Percentiles rank a stretch among this genome's conserved stretches.
phyloP scores from a whole-genome alignment of 1,140 invertebrate genomes.

The Coelopa frigida region DNA sequence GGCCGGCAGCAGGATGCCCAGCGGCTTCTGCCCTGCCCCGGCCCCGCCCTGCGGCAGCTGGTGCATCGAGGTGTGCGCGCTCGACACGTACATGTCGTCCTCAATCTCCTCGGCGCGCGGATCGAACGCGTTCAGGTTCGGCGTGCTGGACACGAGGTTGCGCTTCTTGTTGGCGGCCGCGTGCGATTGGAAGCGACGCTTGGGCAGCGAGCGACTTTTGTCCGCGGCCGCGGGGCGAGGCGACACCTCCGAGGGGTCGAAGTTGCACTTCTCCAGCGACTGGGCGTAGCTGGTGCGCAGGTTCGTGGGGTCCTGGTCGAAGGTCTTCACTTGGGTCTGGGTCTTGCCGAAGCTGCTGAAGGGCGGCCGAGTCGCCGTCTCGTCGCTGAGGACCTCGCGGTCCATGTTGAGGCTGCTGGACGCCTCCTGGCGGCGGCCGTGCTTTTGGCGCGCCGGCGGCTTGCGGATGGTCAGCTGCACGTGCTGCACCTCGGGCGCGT shows the following conservation, averaged over 20 bases:
- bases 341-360: conserved; percentile 17
- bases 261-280: conserved; percentile 37
- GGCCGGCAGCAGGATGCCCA: conserved; percentile 48
- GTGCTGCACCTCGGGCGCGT: conserved; percentile 23
- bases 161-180: conserved; percentile 43
- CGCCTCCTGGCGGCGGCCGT: not conserved
- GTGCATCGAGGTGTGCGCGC: conserved; percentile 48
- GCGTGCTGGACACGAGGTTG: conserved; percentile 54
- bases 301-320: conserved; percentile 42
- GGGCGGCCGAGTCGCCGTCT: conserved; percentile 20
- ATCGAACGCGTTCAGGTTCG: conserved; percentile 52
- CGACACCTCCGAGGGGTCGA: conserved; percentile 18
- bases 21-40: conserved; percentile 39
- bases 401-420: conserved; percentile 9
- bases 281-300: conserved; percentile 37
- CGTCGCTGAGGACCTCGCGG: not conserved
- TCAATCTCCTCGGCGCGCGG: conserved; percentile 29
- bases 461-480: conserved; percentile 35
- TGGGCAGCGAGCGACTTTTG: conserved; percentile 20
- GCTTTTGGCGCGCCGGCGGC: conserved; percentile 24
- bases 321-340: conserved; percentile 27
- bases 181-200: conserved; percentile 37
- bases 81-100: conserved; percentile 38
- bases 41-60: conserved; percentile 42
- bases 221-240: conserved; percentile 7